Base-by-base conservation (phyloP, 2,888 invertebrate species). In the Eupithecia pulchellata region DNA sequence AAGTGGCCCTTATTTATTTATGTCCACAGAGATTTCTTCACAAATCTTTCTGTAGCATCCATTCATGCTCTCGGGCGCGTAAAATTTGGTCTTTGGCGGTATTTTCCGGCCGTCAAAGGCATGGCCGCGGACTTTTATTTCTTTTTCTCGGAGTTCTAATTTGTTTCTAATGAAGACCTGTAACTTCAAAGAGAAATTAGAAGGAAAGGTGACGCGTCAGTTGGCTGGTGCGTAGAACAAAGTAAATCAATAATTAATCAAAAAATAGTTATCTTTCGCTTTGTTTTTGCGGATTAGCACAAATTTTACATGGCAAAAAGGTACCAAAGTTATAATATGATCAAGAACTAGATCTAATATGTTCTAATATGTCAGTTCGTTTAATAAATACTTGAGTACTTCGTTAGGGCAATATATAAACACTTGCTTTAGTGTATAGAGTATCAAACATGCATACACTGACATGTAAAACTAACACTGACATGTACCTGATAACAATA, bases 41-140 rank as follows among this genome's bases (percentile, higher is more conserved):
- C 57, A 76, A 80, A 77, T 81, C 77, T 81, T 77, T 78, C 77
- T 74, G 74, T 75, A 79, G 68, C 74, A 66, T 70, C 72, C 55
- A 75, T 80, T 81, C 75, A 72, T 73, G 79, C 78, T 68, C 70
- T 66, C 61, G 73, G 75, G 71, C 64, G 81, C 81, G 80, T 79
- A 80, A 78, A 81, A 81, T 82, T 80, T 78, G 79, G 77, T 78
- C 68, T 72, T 69, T 69, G 74, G 74, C 75, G 60, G 72, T 74
- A 75, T 76, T 76, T 68, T 71, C 71, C 72, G 75, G 42, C 62
- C 65, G 64, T 74, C 75, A 74, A 74, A 76, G 74, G 34, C 69
- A 65, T 39, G 62, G 57, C 30, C 25, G 20, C 20, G 61, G 34
- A 61, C 39, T 73, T 69, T 64, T 69, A 73, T 61, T 61, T 68